These are phyloP conservation scores for Drosophila pectinifera DNA, from an alignment of 1,140 invertebrate species.

Conservation along the genomic window DNA sequence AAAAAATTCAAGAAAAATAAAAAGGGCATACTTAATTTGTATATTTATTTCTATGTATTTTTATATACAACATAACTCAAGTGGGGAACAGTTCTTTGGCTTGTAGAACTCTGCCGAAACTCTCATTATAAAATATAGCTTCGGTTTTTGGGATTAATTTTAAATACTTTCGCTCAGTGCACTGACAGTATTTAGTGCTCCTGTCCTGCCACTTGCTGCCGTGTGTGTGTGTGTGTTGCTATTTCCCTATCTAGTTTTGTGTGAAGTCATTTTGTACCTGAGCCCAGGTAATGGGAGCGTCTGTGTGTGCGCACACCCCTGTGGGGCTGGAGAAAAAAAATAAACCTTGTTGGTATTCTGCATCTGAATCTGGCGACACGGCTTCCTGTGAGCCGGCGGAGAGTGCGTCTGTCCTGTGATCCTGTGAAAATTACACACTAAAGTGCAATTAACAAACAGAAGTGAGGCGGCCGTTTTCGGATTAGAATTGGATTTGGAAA, in stretches of 20 bases:
- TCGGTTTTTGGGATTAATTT: too few relatives aligned
- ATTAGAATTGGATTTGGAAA: constrained; percentile 38
- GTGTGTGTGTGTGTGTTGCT: constrained; percentile 2
- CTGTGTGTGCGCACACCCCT: constrained; percentile 22
- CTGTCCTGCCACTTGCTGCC: constrained; percentile 5
- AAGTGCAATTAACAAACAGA: constrained; percentile 81
- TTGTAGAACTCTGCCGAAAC: too few relatives aligned
- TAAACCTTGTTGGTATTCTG: background rate
- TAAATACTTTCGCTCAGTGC: background rate
- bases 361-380: constrained; percentile 25
- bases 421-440: constrained; percentile 80
- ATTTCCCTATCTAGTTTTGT: constrained; percentile 67
- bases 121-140: too few relatives aligned
- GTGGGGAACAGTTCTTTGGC: too few relatives aligned
- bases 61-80: too few relatives aligned
- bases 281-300: constrained; percentile 46
- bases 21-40: too few relatives aligned
- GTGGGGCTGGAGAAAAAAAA: constrained; percentile 8
- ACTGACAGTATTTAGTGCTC: background rate
- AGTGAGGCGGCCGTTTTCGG: constrained; percentile 75
- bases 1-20: background rate
- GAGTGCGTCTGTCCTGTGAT: constrained; percentile 51
- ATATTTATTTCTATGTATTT: too few relatives aligned
- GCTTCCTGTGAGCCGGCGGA: constrained; percentile 65
- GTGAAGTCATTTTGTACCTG: constrained; percentile 81